Evolutionary conservation across 2,797 vertebrate species (phyloP).

Genomic region (Vireo griseus): DNA sequence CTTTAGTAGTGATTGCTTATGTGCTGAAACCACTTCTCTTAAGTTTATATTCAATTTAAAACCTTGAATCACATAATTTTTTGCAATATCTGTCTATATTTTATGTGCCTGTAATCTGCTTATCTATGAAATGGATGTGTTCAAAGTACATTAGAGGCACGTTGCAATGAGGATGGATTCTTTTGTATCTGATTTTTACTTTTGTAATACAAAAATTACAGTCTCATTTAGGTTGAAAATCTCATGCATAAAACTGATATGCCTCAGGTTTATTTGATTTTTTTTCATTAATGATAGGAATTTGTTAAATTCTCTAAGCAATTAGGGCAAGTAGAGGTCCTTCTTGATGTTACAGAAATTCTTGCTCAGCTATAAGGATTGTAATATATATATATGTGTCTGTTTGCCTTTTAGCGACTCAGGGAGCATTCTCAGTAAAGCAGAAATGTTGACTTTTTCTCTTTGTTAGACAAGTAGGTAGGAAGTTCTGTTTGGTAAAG

Average conservation of each 20-base stretch:
- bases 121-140: neutral
- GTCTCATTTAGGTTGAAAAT: neutral
- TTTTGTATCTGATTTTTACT: neutral
- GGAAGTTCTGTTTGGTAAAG: neutral
- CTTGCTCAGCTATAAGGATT: neutral
- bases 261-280: neutral
- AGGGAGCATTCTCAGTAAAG: neutral
- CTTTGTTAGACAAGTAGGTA: neutral
- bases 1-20: neutral
- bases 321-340: neutral
- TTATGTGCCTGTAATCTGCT: neutral
- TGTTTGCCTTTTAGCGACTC: neutral
- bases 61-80: neutral
- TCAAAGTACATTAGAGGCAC: neutral
- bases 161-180: neutral
- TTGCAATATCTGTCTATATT: neutral
- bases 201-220: neutral
- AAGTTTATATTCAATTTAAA: neutral
- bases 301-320: neutral
- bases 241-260: fast-evolving
- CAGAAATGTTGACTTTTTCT: neutral
- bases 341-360: neutral
- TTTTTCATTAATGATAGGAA: neutral
- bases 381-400: too few relatives aligned
- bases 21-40: neutral